phyloP scores from a whole-genome alignment of 1,140 invertebrate species.

The Protaetia brevitarsis region DNA sequence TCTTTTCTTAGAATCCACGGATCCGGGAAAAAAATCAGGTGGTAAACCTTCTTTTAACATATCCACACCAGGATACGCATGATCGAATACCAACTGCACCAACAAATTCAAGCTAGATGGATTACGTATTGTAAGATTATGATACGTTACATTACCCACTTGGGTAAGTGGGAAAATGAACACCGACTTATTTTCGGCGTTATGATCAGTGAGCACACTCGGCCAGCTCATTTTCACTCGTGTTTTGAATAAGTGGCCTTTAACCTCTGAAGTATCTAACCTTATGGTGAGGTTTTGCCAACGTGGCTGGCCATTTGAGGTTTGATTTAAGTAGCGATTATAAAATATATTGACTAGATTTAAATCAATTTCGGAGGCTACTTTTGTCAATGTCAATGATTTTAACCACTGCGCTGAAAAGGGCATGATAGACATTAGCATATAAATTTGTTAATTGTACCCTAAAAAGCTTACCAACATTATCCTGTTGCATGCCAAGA shows the following conservation, averaged over 20 bases:
- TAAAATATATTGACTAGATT: conserved; percentile 59
- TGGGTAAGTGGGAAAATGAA: conserved; percentile 78
- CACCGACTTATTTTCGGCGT: conserved; percentile 50
- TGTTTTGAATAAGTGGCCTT: conserved; percentile 67
- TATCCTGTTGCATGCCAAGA: conserved; percentile 60
- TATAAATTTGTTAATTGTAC: no score
- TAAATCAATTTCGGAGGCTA: conserved; percentile 61
- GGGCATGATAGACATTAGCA: conserved; percentile 25
- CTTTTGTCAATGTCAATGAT: conserved; percentile 62
- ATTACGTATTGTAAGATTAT: conserved; percentile 60
- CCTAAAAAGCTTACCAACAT: conserved; percentile 52
- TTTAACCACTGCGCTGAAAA: conserved; percentile 67
- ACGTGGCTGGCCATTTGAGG: conserved; percentile 48
- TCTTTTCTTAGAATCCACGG: background rate
- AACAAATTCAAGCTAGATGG: conserved; percentile 59
- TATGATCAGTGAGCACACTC: conserved; percentile 49
- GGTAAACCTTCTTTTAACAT: conserved; percentile 54
- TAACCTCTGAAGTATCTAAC: conserved; percentile 73
- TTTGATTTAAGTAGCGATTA: conserved; percentile 56
- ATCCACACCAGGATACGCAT: conserved; percentile 53
- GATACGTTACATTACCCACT: conserved; percentile 72
- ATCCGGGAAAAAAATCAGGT: conserved; percentile 35
- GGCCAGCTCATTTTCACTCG: conserved; percentile 75
- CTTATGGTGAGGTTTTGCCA: conserved; percentile 71
- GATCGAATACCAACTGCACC: conserved; percentile 63